Evolutionary conservation across 2,888 invertebrate genomes (phyloP), one percentile per base, ranked within the genome.

Genomic region (Nomada lathburiana): DNA sequence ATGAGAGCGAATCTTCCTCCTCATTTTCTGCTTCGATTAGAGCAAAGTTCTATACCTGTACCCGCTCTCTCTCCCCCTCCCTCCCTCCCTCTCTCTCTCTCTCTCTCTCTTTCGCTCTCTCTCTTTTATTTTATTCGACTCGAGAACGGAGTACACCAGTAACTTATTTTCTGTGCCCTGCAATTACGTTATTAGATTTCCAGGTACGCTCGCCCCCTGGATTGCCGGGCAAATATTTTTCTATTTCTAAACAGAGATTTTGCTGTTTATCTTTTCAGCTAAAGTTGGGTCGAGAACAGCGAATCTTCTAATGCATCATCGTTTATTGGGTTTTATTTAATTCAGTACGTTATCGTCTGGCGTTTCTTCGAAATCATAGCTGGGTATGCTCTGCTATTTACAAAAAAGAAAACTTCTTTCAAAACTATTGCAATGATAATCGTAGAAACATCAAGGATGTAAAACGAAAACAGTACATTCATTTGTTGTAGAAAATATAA

Each of bases 181-280:
- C 80, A 80, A 80, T 80, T 72, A 69, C 69, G 57, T 80, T 81
- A 81, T 80, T 64, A 80, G 20, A 73, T 68, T 73, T 60, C n/a
- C 13, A n/a, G 47, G 44, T 63, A 29, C 57, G 52, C n/a, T n/a
- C 18, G 11, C 44, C 52, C n/a, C 29, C 0, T 20, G 47, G 73
- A 73, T 53, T 52, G 57, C n/a, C 55, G 13, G 18, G 63, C 29
- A 80, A 80, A 80, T 69, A 69, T 73, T 65, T 65, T 52, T 65
- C 59, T n/a, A 16, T 26, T 23, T 72, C 53, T 36, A 63, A 72
- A 63, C 42, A 63, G 29, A 42, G 42, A 50, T 7, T 18, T 11
- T 44, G 13, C n/a, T 65, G 16, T 13, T 26, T 36, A 7, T 36
- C 26, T 1, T 18, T 59, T 5, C 18, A 5, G 11, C 18, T 2